A percentile compares a stretch with the other conserved stretches of the same genome.
These are phyloP conservation scores for Sebastes cheni DNA, from an alignment of 2,797 vertebrate species.

Conservation along the genomic window DNA sequence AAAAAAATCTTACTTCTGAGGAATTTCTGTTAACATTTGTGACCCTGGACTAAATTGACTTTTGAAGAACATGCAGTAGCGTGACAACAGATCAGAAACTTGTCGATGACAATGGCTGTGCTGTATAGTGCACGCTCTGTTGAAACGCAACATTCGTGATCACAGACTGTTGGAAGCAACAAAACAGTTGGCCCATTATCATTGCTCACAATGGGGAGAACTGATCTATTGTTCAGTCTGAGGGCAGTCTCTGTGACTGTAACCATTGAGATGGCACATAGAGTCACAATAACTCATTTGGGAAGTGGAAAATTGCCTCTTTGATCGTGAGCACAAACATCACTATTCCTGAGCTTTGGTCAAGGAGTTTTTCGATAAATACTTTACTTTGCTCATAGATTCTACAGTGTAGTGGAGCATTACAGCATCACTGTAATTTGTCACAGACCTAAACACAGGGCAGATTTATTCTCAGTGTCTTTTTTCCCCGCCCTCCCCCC, in stretches of 20 bases:
- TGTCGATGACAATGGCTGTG: neutral
- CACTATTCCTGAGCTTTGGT: neutral
- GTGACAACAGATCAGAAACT: neutral
- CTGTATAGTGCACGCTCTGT: neutral
- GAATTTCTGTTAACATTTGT: neutral
- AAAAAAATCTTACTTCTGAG: neutral
- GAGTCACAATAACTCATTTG: constrained; percentile 16
- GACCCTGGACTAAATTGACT: neutral
- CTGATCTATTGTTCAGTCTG: neutral
- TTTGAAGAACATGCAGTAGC: neutral
- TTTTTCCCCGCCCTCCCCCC: neutral
- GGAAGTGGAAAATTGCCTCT: neutral
- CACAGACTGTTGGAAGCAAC: neutral
- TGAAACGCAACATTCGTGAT: neutral
- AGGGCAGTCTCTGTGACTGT: neutral
- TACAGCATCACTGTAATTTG: constrained; percentile 44
- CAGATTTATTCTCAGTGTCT: constrained; percentile 29
- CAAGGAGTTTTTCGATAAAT: constrained; percentile 10
- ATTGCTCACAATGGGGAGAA: neutral
- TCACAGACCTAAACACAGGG: constrained; percentile 41
- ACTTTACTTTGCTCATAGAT: neutral
- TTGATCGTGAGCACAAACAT: neutral
- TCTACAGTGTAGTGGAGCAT: constrained; percentile 16
- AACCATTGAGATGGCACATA: neutral
- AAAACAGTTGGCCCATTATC: neutral